Percentiles rank a stretch among this genome's conserved stretches.
Conservation (phyloP, 2,797 vertebrate genomes). For the Hydrolagus colliei region DNA sequence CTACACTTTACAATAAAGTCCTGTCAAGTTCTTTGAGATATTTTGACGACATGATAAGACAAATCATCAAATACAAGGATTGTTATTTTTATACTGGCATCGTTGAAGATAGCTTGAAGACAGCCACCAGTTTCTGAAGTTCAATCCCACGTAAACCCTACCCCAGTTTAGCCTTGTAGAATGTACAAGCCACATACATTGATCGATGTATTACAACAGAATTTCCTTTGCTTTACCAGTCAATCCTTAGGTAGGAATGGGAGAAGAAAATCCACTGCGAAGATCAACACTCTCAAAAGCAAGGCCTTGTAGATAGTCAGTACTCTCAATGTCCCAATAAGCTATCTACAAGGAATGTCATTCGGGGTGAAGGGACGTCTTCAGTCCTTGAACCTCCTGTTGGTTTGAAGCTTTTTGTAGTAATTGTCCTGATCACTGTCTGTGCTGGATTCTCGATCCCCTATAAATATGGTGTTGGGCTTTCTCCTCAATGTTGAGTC, state of each 20-base stretch:
- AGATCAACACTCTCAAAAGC: neutral
- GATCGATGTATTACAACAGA: neutral
- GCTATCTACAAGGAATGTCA: neutral
- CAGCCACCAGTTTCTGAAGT: too few relatives aligned
- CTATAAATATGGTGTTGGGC: slow-evolving; percentile 47
- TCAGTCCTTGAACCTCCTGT: slow-evolving; percentile 68
- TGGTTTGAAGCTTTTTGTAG: slow-evolving; percentile 78
- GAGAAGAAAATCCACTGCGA: neutral
- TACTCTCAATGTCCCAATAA: neutral
- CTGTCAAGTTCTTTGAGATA: too few relatives aligned
- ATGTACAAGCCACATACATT: neutral
- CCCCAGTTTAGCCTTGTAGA: neutral
- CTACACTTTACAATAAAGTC: too few relatives aligned
- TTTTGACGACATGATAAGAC: too few relatives aligned
- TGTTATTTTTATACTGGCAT: too few relatives aligned
- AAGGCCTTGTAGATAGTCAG: neutral
- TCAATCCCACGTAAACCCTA: neutral
- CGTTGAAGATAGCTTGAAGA: too few relatives aligned
- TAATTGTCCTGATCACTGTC: slow-evolving; percentile 73
- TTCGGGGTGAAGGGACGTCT: neutral
- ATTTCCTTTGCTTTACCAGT: neutral
- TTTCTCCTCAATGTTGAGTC: slow-evolving; percentile 78
- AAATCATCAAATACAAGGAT: too few relatives aligned
- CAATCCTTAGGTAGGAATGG: neutral
- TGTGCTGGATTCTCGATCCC: slow-evolving; percentile 45